These are phyloP conservation scores for Digitonthophagus gazella DNA, from an alignment of 2,888 invertebrate genomes.

Conservation along the genomic window DNA sequence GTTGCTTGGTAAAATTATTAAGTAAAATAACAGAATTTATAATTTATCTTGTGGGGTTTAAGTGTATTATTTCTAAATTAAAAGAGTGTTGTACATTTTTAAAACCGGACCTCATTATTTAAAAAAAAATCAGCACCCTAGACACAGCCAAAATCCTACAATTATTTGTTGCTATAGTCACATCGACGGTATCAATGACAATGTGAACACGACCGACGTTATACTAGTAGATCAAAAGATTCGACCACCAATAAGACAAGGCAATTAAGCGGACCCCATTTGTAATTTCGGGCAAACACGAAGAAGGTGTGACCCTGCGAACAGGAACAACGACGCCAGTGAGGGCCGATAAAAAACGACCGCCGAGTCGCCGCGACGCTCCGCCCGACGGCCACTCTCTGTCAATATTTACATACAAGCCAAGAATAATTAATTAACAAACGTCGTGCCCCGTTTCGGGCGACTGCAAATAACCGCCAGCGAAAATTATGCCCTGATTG, in stretches of 20 bases:
- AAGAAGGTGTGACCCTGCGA: constrained; percentile 52
- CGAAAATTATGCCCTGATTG: background rate
- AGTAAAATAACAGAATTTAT: too few relatives aligned
- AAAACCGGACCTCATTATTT: too few relatives aligned
- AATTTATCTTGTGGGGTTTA: too few relatives aligned
- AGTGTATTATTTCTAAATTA: too few relatives aligned
- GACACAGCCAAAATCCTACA: too few relatives aligned
- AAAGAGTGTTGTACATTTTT: too few relatives aligned
- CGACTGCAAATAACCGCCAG: background rate
- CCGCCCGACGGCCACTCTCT: constrained; percentile 41
- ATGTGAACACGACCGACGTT: too few relatives aligned
- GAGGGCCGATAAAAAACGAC: constrained; percentile 48
- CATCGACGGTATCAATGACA: too few relatives aligned
- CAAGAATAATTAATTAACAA: constrained; percentile 46
- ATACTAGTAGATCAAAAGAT: constrained; percentile 30
- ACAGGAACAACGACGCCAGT: constrained; percentile 43
- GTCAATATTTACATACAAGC: constrained; percentile 46
- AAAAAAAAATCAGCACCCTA: too few relatives aligned
- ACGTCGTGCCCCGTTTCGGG: background rate
- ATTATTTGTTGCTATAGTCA: too few relatives aligned
- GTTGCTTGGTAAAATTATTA: too few relatives aligned
- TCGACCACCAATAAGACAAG: constrained; percentile 47
- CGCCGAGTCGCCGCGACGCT: background rate
- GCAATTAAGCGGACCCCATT: constrained; percentile 54
- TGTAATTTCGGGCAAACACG: constrained; percentile 52